Evolutionary conservation across 2,797 vertebrate genomes (phyloP).

Genomic region (Pantherophis vulpinus): DNA sequence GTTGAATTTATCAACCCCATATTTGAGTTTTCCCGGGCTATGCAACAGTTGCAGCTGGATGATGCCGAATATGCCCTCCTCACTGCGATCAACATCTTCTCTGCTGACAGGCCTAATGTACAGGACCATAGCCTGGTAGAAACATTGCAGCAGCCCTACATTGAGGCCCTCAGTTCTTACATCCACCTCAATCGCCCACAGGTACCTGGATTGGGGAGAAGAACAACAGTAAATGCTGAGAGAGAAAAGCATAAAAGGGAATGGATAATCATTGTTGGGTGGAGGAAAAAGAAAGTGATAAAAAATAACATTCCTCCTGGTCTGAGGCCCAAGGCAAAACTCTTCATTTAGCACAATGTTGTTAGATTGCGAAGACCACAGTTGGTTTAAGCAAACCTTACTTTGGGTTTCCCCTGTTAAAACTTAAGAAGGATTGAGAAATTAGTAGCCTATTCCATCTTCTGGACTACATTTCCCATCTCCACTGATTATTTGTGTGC

Average conservation of each 20-base stretch:
- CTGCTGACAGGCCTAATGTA: slow-evolving; percentile 95
- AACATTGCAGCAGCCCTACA: slow-evolving; percentile 91
- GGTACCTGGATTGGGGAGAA: slow-evolving; percentile 61
- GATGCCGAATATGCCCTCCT: slow-evolving; percentile 96
- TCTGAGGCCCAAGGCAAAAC: background rate
- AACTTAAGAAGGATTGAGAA: background rate
- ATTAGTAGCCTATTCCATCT: background rate
- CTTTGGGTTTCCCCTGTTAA: no score
- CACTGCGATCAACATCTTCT: slow-evolving; percentile 98
- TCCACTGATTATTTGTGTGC: background rate
- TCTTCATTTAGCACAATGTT: background rate
- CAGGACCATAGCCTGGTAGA: slow-evolving; percentile 95
- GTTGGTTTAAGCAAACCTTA: background rate
- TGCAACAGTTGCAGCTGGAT: slow-evolving; percentile 94
- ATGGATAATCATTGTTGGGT: background rate
- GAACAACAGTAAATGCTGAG: background rate
- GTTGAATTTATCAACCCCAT: slow-evolving; percentile 98
- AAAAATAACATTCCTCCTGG: background rate
- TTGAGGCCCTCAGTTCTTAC: slow-evolving; percentile 93
- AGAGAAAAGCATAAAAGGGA: background rate
- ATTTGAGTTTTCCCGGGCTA: slow-evolving; percentile 97
- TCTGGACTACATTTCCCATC: background rate
- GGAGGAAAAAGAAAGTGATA: no score
- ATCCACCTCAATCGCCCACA: slow-evolving; percentile 96
- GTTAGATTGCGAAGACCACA: background rate